Evolutionary conservation across 2,113 vertebrate species (phyloP).

Genomic region (Cynocephalus volans): DNA sequence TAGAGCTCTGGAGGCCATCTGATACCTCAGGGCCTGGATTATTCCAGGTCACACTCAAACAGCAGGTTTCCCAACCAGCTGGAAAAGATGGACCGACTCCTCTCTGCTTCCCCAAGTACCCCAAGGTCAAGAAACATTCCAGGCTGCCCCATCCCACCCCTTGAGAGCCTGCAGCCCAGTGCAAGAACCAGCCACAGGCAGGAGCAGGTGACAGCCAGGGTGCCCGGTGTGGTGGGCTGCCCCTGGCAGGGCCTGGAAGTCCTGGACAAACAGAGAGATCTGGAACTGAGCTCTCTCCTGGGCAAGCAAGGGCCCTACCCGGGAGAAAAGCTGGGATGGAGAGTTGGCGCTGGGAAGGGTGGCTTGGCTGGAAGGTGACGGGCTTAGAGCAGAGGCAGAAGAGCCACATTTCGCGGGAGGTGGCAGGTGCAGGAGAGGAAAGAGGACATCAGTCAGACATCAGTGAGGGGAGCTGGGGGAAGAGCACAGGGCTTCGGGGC

Average conservation of each 20-base stretch:
- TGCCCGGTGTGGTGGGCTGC: fast-evolving
- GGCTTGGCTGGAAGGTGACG: not conserved
- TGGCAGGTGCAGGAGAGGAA: not conserved
- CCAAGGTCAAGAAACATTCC: not conserved
- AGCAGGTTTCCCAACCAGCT: not conserved
- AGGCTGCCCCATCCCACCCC: not conserved
- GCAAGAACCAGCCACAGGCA: no score
- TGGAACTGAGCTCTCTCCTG: not conserved
- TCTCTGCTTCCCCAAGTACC: no score
- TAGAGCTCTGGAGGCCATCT: fast-evolving
- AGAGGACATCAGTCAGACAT: fast-evolving
- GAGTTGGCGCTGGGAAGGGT: not conserved
- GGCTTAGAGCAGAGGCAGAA: not conserved
- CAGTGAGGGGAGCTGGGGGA: not conserved
- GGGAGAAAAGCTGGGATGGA: not conserved
- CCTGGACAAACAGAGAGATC: no score
- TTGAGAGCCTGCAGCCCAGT: not conserved
- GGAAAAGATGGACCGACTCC: no score
- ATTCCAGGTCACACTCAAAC: no score
- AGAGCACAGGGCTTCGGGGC: not conserved
- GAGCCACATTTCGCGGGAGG: not conserved
- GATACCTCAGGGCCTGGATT: not conserved
- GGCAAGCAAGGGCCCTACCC: not conserved
- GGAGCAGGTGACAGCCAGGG: not conserved
- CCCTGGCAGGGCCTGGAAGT: not conserved